Base-by-base conservation (phyloP, 2,888 invertebrate species). In the Pollenia griseotomentosa region DNA sequence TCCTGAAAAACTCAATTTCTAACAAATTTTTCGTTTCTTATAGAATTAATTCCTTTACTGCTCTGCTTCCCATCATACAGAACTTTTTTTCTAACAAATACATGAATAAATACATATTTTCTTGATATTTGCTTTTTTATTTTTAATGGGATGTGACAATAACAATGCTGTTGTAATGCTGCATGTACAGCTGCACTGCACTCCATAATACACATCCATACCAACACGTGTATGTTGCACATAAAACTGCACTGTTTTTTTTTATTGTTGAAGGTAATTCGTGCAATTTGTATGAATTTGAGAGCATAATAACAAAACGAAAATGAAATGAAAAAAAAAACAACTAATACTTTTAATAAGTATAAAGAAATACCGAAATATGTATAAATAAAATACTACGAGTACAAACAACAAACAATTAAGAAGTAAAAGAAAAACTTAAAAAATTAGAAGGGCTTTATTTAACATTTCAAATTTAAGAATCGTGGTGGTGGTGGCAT, bases 401-500 rank as follows among this genome's bases (percentile, higher is more conserved):
- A 3, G 23, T 42, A 57, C 19, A 2, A 65, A 57, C 10, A 73
- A 57, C 44, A 44, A 68, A 55, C 55, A 63, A 46, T 48, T 12
- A 68, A 16, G 14, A 66, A n/a, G 16, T 12, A 46, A 40, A 73
- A 14, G 16, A 46, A 74, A 82, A 65, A 63, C 14, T 19, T 3
- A 9, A 48, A 61, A 86, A 84, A 87, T 84, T 87, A 87, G 87
- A 87, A 87, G 87, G 87, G 87, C 84, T 87, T 84, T 84, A 87
- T 87, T 84, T 84, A 87, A 78, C 87, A 82, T 87, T 84, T 84
- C 33, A 65, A 80, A 80, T 48, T 40, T 68, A 63, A 61, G 55
- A 80, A 74, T 74, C 61, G 40, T 84, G 61, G 14, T 46, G 61
- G 6, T 53, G 53, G 59, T 80, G 68, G 46, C 46, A 59, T 73